phyloP scores from a whole-genome alignment of 2,797 vertebrate species.

The Phataginus tricuspis region DNA sequence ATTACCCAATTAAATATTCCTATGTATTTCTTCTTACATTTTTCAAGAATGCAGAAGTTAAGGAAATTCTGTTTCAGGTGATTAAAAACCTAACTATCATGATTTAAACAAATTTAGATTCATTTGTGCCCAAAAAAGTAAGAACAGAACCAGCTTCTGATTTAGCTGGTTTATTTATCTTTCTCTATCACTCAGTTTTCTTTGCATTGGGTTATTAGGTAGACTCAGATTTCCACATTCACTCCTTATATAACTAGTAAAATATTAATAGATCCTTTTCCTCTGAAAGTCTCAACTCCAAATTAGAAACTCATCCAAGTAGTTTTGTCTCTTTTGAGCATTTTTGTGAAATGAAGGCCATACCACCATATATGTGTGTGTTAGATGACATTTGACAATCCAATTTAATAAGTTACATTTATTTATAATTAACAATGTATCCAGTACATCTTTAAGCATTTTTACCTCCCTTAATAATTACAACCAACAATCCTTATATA shows the following conservation, averaged over 20 bases:
- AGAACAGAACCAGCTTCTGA: neutral
- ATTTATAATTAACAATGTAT: neutral
- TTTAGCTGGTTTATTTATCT: neutral
- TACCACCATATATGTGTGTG: fast-evolving
- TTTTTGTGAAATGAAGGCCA: neutral
- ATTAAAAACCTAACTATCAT: neutral
- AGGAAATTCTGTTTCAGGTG: neutral
- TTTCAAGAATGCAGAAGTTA: neutral
- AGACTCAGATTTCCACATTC: neutral
- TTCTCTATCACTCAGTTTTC: neutral
- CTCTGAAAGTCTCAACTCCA: neutral
- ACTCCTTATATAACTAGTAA: neutral
- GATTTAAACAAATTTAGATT: neutral
- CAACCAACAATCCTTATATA: neutral
- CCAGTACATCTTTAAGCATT: neutral
- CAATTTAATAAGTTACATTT: neutral
- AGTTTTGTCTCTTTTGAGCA: neutral
- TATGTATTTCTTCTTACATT: neutral
- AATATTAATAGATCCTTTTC: neutral
- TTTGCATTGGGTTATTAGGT: neutral
- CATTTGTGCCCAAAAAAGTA: neutral
- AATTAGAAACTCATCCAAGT: neutral
- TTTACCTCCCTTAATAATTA: neutral
- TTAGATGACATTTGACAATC: neutral
- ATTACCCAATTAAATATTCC: neutral